Base-by-base conservation (phyloP, 2,888 invertebrate species). In the Oegoconia quadripuncta region DNA sequence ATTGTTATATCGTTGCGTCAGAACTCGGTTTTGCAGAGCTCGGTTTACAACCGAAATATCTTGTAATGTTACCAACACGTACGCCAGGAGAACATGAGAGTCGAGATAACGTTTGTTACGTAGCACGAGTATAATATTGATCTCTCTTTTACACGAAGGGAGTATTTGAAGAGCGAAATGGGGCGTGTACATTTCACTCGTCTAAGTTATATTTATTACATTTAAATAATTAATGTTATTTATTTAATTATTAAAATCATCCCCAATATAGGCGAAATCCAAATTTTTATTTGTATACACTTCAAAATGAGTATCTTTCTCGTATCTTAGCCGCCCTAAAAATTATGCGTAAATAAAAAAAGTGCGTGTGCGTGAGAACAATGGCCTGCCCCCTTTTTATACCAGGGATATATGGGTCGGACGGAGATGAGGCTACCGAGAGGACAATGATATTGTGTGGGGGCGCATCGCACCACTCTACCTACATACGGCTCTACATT, bases 331-430 rank as follows among this genome's bases (percentile, higher is more conserved):
- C 7, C 3, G 7, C 20, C 20, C 3, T n/a, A 8, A 23, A 23
- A 23, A 3, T 3, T 8, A 39, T 45, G 47, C 50, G 50, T 47
- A 35, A 33, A 44, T 41, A 37, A 50, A 78, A 79, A 81, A 80
- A 83, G 72, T 83, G 86, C 86, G 88, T 88, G 86, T 88, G 86
- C 84, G 88, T 88, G 80, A 82, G 82, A 88, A 89, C 88, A 89
- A 89, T 89, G 83, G 82, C 73, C 75, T 88, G 88, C 86, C 86
- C 88, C 87, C 88, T 87, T 88, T 88, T 87, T 79, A 61, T 86
- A 88, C 84, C 77, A 88, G 88, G 87, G 59, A 49, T 61, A 64
- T 80, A 88, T 80, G 64, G 71, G 64, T 55, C 37, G 59, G 42
- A 46, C 58, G 63, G 83, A 87, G 88, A 64, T 77, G 52, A 48